phyloP scores from a whole-genome alignment of 2,113 vertebrate genomes.

The Lynx canadensis region DNA sequence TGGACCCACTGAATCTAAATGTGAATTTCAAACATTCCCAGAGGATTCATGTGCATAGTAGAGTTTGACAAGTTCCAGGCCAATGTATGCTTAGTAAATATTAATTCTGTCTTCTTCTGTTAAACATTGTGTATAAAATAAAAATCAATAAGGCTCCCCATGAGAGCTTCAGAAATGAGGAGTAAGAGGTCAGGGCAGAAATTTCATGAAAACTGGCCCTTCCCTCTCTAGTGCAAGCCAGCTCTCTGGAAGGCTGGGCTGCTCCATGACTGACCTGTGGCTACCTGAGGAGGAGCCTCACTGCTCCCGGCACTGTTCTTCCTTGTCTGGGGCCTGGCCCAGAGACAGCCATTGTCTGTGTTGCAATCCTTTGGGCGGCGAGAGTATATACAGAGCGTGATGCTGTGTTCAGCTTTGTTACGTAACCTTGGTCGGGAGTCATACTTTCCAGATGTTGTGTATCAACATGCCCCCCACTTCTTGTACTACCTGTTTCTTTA shows the following conservation, averaged over 20 bases:
- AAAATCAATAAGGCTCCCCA: background rate
- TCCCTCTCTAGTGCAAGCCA: background rate
- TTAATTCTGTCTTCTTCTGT: conserved; percentile 28
- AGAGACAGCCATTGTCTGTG: background rate
- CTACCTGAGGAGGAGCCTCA: background rate
- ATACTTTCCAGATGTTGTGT: conserved; percentile 58
- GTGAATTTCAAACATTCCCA: background rate
- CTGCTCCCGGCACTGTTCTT: background rate
- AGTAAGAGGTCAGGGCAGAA: background rate
- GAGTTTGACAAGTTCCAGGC: background rate
- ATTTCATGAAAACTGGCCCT: background rate
- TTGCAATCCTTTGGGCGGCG: conserved; percentile 3
- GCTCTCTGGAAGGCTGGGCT: background rate
- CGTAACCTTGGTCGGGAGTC: conserved; percentile 22
- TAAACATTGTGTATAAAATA: conserved; percentile 34
- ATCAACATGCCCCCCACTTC: background rate
- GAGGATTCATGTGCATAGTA: no score
- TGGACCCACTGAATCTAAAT: background rate
- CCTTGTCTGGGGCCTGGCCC: background rate
- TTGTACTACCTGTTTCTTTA: conserved; percentile 55
- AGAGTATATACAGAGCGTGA: background rate
- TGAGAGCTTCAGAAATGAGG: background rate
- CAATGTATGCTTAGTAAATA: background rate
- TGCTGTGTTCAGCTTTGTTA: background rate
- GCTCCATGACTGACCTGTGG: background rate